These are phyloP conservation scores for Zaprionus tsacasi DNA, from an alignment of 1,140 invertebrate genomes.

Conservation along the genomic window DNA sequence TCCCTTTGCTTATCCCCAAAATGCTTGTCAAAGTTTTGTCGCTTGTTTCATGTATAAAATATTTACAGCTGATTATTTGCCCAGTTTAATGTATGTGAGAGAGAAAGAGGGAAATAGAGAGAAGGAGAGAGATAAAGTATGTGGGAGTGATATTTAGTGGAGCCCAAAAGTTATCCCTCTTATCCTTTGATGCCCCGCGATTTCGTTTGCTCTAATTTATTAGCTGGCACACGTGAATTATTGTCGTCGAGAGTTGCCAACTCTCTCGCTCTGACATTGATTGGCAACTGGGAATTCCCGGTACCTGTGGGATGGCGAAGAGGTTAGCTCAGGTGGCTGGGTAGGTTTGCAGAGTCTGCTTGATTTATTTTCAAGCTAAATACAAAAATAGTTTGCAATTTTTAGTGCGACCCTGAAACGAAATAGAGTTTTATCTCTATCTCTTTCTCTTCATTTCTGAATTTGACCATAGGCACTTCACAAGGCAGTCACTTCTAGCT, in stretches of 20 bases:
- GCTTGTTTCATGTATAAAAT: conserved; percentile 60
- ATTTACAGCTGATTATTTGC: conserved; percentile 76
- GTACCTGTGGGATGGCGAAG: background rate
- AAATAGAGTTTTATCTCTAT: background rate
- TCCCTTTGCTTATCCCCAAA: conserved; percentile 2
- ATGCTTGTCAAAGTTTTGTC: conserved; percentile 46
- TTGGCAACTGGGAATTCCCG: conserved; percentile 57
- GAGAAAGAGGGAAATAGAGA: background rate
- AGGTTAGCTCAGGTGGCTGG: background rate
- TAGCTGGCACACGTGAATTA: conserved; percentile 63
- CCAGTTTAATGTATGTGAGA: conserved; percentile 46
- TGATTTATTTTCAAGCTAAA: background rate
- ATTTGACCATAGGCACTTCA: too few relatives aligned
- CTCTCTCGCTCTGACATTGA: conserved; percentile 59
- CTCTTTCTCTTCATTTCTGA: too few relatives aligned
- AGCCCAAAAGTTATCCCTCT: conserved; percentile 67
- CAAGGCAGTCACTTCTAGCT: background rate
- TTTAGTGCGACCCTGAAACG: background rate
- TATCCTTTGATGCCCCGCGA: conserved; percentile 70
- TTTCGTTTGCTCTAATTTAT: conserved; percentile 66
- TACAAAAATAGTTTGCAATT: background rate
- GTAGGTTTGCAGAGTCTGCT: background rate
- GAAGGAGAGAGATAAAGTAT: background rate
- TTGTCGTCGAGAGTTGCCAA: conserved; percentile 50
- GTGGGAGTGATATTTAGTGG: conserved; percentile 41